Percentiles rank a stretch among this genome's conserved stretches.
phyloP scores from a whole-genome alignment of 1,140 invertebrate species.

The Ruditapes philippinarum region DNA sequence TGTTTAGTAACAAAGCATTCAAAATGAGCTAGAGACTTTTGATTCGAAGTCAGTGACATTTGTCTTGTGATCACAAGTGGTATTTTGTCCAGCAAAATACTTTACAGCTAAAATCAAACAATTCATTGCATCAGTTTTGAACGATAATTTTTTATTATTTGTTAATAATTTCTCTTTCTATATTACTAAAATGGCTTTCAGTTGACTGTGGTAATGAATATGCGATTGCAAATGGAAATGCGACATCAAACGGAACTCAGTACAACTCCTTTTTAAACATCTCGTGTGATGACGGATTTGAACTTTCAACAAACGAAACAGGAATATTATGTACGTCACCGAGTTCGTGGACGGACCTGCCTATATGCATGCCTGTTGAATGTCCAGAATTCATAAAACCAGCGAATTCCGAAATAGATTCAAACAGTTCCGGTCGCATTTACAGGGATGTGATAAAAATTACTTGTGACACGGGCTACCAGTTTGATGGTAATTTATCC shows the following conservation, averaged over 20 bases:
- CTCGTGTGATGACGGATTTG: not conserved
- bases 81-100: too few species aligned
- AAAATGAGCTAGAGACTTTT: too few species aligned
- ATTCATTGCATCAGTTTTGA: too few species aligned
- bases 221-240: not conserved
- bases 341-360: not conserved
- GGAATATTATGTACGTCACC: not conserved
- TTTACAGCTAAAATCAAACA: too few species aligned
- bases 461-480: not conserved
- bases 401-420: not conserved
- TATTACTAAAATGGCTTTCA: not conserved
- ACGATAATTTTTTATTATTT: too few species aligned
- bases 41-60: too few species aligned
- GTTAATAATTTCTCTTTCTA: too few species aligned
- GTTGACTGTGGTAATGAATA: not conserved
- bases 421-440: not conserved
- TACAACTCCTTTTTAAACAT: not conserved
- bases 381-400: slow-evolving; percentile 1
- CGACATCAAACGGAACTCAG: not conserved
- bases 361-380: not conserved
- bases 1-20: too few species aligned
- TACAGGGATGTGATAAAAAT: not conserved
- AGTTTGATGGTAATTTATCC: not conserved
- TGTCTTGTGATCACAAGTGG: too few species aligned
- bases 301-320: not conserved